Evolutionary conservation across 2,888 invertebrate species (phyloP), one percentile per base, ranked within the genome.

Genomic region (Xanthorhoe spadicearia): DNA sequence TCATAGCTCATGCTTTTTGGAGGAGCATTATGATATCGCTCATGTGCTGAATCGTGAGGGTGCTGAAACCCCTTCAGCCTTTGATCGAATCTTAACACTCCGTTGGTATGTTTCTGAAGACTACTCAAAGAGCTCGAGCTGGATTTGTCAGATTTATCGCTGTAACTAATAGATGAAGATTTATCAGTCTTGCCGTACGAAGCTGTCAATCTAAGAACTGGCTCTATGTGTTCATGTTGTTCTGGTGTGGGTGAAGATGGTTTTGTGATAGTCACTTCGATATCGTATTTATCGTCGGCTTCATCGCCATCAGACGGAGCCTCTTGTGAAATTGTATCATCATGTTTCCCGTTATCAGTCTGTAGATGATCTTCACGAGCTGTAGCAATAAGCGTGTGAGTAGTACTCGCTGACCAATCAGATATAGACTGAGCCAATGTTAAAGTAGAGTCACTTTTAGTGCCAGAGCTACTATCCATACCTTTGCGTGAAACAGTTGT

Each of bases 321-420:
- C 54, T 94, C 94, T 76, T 90, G 94, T 17, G 91, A 81, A 9
- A 93, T 87, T 58, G 93, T 94, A 67, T 93, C 89, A 65, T 92
- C 92, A 13, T 90, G 90, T 66, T 92, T 94, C 46, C 90, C 89
- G 73, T 81, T 81, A 79, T 94, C 87, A 76, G 88, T 62, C 76
- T 93, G 85, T 23, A 80, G 78, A 80, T 88, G 83, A 81, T 92
- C 89, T 83, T 93, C 89, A 66, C 93, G 93, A 13, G 93, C 89
- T 43, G 95, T 95, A 10, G 95, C 95, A 52, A 96, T 94, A 8
- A 97, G 92, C 0, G 96, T 96, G 64, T 96, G 96, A 77, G 96
- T 96, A 18, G 96, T 96, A 71, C 97, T 97, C 0, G 96, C 96
- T 0, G 97, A 97, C 96, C 97, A 97, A 74, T 97, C 97, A 0